phyloP scores from a whole-genome alignment of 1,140 invertebrate species.

The Zophobas atratus region DNA sequence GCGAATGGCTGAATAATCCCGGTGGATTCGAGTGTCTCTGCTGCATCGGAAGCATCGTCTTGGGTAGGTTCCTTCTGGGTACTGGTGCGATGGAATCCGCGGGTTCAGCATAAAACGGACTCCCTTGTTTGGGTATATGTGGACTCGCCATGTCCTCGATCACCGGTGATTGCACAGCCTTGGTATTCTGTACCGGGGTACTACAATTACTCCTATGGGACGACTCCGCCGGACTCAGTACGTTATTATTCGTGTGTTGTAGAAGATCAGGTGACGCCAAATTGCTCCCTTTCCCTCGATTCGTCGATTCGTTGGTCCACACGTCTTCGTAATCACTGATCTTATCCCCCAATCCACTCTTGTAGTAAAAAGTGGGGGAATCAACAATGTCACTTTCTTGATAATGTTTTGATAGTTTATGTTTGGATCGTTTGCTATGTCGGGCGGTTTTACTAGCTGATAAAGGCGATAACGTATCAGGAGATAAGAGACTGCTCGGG shows the following conservation, averaged over 20 bases:
- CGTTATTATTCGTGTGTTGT: slow-evolving; percentile 69
- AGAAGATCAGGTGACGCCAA: slow-evolving; percentile 64
- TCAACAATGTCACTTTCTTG: slow-evolving; percentile 89
- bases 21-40: slow-evolving; percentile 78
- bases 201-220: slow-evolving; percentile 59
- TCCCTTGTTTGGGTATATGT: slow-evolving; percentile 75
- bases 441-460: slow-evolving; percentile 61
- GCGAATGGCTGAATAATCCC: slow-evolving; percentile 71
- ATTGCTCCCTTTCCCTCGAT: slow-evolving; percentile 56
- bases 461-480: slow-evolving; percentile 65
- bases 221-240: slow-evolving; percentile 70
- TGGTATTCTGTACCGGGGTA: slow-evolving; percentile 59
- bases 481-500: slow-evolving; percentile 70
- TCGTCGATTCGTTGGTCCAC: slow-evolving; percentile 83
- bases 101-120: slow-evolving; percentile 93
- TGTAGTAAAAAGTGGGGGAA: slow-evolving; percentile 84
- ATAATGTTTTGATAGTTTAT: slow-evolving; percentile 79
- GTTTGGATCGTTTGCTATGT: slow-evolving; percentile 67
- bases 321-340: slow-evolving; percentile 96
- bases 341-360: slow-evolving; percentile 91
- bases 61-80: slow-evolving; percentile 56
- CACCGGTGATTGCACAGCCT: slow-evolving; percentile 54
- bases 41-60: slow-evolving; percentile 60
- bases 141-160: slow-evolving; percentile 50
- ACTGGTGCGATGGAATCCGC: slow-evolving; percentile 77